Base-by-base conservation (phyloP, 2,113 vertebrate genomes). In the Capreolus pygargus region DNA sequence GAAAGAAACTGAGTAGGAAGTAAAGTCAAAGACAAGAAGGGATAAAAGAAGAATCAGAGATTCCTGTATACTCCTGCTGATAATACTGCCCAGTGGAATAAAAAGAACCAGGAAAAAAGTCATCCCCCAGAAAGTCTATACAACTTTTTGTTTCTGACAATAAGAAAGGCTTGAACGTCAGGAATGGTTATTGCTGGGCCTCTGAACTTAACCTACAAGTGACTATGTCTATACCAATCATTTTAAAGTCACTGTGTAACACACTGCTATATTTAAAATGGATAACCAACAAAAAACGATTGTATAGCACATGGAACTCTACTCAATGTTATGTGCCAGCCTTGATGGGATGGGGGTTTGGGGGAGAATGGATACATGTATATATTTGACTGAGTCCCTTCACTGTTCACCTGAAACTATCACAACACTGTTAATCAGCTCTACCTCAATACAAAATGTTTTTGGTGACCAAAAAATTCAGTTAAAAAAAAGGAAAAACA, bases 201-300 rank as follows among this genome's bases (percentile, higher is more conserved):
- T 81, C 86, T 91, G 27, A 96, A 54, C 10, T 94, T 47, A 91
- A 92, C 6, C 57, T 91, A 60, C 78, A 86, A 87, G 28, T 70
- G 7, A 67, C 16, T 27, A 78, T 76, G 25, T 76, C 54, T 92
- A 23, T 43, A 64, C 7, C 67, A 67, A 91, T 81, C 85, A 95
- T 91, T 92, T 88, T 88, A 58, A 97, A 84, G 33, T 90, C 83
- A 96, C 14, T 58, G 8, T 55, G 16, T 91, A 92, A 92, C 27
- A 83, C 39, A 76, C 6, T 23, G n/a, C 19, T 74, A 39, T 25
- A 74, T 25, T 74, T 39, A 74, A 74, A 74, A 74, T 39, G 36
- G 19, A 74, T 74, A 74, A 74, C 67, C 23, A 74, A 39, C n/a
- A 74, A 74, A 74, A 23, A 39, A 39, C 36, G 23, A 74, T 74